A percentile compares a stretch with the other conserved stretches of the same genome.
Conservation (phyloP, 2,888 invertebrate species). For the Lottia gigantea region DNA sequence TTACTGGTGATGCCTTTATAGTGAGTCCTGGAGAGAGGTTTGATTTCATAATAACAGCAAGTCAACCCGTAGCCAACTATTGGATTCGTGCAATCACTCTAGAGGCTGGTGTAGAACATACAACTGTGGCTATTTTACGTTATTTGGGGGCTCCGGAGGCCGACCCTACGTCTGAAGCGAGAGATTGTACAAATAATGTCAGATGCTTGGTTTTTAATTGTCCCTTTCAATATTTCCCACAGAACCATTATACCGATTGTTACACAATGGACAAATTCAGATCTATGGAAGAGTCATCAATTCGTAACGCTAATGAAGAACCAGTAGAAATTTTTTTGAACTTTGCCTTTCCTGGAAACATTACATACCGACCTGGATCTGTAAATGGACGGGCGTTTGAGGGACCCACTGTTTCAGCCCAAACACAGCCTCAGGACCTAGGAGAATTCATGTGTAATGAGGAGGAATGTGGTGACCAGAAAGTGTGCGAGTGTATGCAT, state of each 20-base stretch:
- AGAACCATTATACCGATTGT: slow-evolving; percentile 26
- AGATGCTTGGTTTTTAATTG: slow-evolving; percentile 37
- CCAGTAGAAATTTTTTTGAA: slow-evolving; percentile 54
- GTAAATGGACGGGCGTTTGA: slow-evolving; percentile 46
- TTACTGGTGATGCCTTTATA: slow-evolving; percentile 29
- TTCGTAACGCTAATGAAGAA: slow-evolving; percentile 22
- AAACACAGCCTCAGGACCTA: slow-evolving; percentile 45
- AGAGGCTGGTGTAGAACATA: slow-evolving; percentile 19
- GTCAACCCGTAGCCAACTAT: slow-evolving; percentile 31
- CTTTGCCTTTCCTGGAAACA: slow-evolving; percentile 52
- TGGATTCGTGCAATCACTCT: slow-evolving; percentile 38
- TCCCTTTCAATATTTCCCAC: slow-evolving; percentile 40
- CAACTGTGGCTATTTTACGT: slow-evolving; percentile 23
- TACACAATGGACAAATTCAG: slow-evolving; percentile 15
- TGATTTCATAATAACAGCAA: slow-evolving; percentile 37
- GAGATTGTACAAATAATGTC: slow-evolving; percentile 21
- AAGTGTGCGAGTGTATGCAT: slow-evolving; percentile 27
- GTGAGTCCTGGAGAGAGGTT: slow-evolving; percentile 38
- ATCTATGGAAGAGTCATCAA: slow-evolving; percentile 32
- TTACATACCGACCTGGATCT: slow-evolving; percentile 37
- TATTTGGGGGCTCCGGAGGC: slow-evolving; percentile 16
- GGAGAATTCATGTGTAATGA: slow-evolving; percentile 4
- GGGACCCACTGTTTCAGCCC: slow-evolving; percentile 39
- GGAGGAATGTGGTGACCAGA: slow-evolving; percentile 38
- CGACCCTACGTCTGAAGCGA: slow-evolving; percentile 14